Percentiles rank a stretch among this genome's conserved stretches.
Conservation (phyloP, 1,140 invertebrate species). For the Bradysia coprophila region DNA sequence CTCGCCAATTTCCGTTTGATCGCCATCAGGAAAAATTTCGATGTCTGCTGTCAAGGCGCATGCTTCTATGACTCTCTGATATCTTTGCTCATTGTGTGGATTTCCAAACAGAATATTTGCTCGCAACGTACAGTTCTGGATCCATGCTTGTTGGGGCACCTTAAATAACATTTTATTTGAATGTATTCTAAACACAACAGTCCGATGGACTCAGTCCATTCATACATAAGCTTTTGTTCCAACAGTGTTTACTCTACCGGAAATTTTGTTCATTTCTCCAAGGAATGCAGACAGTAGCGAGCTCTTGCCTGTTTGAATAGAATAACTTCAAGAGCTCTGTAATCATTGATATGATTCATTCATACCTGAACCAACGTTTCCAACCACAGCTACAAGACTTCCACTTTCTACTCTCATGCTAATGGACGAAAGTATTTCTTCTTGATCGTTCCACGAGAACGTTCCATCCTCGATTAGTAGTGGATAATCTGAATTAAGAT, state of each 20-base stretch:
- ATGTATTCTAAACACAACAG: too few relatives aligned
- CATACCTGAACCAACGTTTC: constrained; percentile 56
- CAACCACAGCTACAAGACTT: constrained; percentile 59
- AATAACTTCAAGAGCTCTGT: background rate
- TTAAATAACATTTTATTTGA: too few relatives aligned
- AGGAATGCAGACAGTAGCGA: constrained; percentile 65
- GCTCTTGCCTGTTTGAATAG: constrained; percentile 40
- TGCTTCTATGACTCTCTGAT: constrained; percentile 23
- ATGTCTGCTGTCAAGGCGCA: constrained; percentile 36
- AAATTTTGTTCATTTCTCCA: constrained; percentile 63
- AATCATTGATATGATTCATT: background rate
- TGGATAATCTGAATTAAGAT: constrained; percentile 17
- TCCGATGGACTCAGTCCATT: too few relatives aligned
- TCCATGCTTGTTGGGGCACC: constrained; percentile 75
- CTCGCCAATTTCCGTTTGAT: constrained; percentile 38
- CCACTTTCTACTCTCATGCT: constrained; percentile 45
- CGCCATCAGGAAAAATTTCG: constrained; percentile 29
- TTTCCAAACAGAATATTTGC: constrained; percentile 57
- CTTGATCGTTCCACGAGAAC: constrained; percentile 53
- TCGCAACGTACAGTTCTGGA: constrained; percentile 66
- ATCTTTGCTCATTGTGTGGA: constrained; percentile 22
- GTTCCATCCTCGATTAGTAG: constrained; percentile 55
- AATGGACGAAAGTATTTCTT: constrained; percentile 47
- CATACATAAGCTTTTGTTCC: constrained; percentile 68
- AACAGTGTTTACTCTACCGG: constrained; percentile 53